phyloP scores from a whole-genome alignment of 2,797 vertebrate species.

The Amblyopsis hoosieri region DNA sequence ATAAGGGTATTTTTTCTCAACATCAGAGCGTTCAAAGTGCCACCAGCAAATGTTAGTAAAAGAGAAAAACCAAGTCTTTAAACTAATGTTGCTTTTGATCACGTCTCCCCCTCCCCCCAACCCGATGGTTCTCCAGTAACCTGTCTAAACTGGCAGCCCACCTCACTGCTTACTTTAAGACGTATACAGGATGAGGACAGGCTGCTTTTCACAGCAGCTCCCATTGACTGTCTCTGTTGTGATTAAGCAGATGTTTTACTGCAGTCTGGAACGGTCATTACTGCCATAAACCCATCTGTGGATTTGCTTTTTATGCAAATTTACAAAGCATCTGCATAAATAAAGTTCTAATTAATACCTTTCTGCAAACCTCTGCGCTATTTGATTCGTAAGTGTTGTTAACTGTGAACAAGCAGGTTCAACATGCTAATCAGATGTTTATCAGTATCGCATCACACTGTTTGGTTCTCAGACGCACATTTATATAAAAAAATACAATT shows the following conservation, averaged over 20 bases:
- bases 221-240: constrained; percentile 77
- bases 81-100: constrained; percentile 69
- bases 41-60: constrained; percentile 64
- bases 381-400: constrained; percentile 78
- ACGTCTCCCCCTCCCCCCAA: constrained; percentile 16
- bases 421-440: constrained; percentile 60
- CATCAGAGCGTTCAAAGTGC: constrained; percentile 70
- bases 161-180: constrained; percentile 67
- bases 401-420: constrained; percentile 77
- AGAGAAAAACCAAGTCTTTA: constrained; percentile 56
- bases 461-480: background rate
- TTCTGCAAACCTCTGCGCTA: constrained; percentile 77
- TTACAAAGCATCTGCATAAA: constrained; percentile 82
- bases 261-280: constrained; percentile 82
- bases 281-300: constrained; percentile 86
- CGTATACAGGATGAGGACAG: constrained; percentile 61
- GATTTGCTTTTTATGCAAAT: constrained; percentile 87
- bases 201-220: constrained; percentile 66
- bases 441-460: constrained; percentile 23
- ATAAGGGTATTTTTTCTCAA: constrained; percentile 66
- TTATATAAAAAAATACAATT: background rate
- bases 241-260: constrained; percentile 86
- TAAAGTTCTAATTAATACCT: constrained; percentile 86
- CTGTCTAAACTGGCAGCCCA: constrained; percentile 54
- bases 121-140: constrained; percentile 22